Conservation (phyloP, 2,888 invertebrate species). For the Iselma pallidipennis region DNA sequence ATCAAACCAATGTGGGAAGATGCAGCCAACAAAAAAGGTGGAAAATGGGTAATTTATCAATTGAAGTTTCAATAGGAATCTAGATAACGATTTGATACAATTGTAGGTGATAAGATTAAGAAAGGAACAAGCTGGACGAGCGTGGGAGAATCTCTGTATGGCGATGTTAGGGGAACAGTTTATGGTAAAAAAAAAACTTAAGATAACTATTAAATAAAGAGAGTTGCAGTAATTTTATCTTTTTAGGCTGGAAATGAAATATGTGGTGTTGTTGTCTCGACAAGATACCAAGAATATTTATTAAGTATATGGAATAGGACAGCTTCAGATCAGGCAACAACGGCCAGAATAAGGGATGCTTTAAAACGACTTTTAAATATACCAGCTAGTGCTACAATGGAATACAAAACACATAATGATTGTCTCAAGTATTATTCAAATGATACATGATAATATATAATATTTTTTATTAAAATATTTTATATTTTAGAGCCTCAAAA, state of each 20-base stretch:
- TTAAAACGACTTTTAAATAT: constrained; percentile 93
- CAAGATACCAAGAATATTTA: constrained; percentile 94
- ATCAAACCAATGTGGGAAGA: constrained; percentile 99
- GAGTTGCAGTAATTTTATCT: neutral
- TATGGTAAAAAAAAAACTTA: constrained; percentile 63
- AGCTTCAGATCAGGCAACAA: constrained; percentile 85
- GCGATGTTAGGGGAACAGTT: constrained; percentile 99
- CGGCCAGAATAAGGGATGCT: constrained; percentile 91
- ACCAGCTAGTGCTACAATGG: constrained; percentile 89
- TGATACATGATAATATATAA: neutral
- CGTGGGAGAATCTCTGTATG: constrained; percentile 98
- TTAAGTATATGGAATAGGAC: constrained; percentile 97
- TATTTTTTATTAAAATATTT: constrained; percentile 9
- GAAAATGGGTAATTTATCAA: constrained; percentile 82
- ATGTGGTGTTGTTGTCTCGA: constrained; percentile 96
- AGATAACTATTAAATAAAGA: no score
- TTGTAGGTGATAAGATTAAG: constrained; percentile 77
- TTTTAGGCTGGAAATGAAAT: constrained; percentile 86
- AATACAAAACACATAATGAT: constrained; percentile 86
- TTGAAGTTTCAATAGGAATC: neutral
- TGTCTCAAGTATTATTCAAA: constrained; percentile 71
- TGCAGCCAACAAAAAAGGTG: constrained; percentile 92
- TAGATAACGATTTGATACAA: neutral
- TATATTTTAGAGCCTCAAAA: constrained; percentile 51
- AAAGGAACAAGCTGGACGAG: constrained; percentile 92